These are phyloP conservation scores for Apogon talboti DNA, from an alignment of 2,797 vertebrate species.

Conservation along the genomic window DNA sequence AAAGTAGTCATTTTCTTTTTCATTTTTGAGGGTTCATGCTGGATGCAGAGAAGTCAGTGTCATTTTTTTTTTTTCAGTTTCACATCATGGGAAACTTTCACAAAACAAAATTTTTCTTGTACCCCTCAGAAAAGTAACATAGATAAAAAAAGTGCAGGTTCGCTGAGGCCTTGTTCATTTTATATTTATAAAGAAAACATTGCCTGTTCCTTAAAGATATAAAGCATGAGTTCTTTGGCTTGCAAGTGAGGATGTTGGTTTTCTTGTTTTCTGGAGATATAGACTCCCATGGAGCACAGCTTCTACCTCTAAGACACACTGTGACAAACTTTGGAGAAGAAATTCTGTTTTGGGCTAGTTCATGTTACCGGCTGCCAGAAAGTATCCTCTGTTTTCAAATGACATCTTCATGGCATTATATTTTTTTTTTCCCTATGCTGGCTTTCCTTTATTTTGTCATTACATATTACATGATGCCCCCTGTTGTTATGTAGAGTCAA, in stretches of 20 bases:
- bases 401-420: conserved; percentile 54
- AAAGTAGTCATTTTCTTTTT: neutral
- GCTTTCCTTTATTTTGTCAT: conserved; percentile 59
- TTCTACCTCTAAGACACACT: conserved; percentile 56
- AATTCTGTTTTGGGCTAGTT: conserved; percentile 63
- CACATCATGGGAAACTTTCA: conserved; percentile 13
- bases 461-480: conserved; percentile 75
- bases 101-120: conserved; percentile 2
- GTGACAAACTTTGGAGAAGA: conserved; percentile 60
- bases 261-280: conserved; percentile 56
- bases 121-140: conserved; percentile 18
- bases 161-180: conserved; percentile 56
- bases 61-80: conserved; percentile 18
- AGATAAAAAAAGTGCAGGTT: conserved; percentile 37
- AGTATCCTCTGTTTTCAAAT: conserved; percentile 46
- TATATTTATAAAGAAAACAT: conserved; percentile 63
- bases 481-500: conserved; percentile 64
- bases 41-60: conserved; percentile 6
- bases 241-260: conserved; percentile 32
- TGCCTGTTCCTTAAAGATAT: conserved; percentile 45
- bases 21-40: conserved; percentile 1
- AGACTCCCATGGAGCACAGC: conserved; percentile 62
- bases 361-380: conserved; percentile 50
- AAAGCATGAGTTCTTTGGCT: conserved; percentile 44
- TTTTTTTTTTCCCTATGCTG: conserved; percentile 37